Evolutionary conservation across 2,797 vertebrate species (phyloP).

Genomic region (Pterois miles): DNA sequence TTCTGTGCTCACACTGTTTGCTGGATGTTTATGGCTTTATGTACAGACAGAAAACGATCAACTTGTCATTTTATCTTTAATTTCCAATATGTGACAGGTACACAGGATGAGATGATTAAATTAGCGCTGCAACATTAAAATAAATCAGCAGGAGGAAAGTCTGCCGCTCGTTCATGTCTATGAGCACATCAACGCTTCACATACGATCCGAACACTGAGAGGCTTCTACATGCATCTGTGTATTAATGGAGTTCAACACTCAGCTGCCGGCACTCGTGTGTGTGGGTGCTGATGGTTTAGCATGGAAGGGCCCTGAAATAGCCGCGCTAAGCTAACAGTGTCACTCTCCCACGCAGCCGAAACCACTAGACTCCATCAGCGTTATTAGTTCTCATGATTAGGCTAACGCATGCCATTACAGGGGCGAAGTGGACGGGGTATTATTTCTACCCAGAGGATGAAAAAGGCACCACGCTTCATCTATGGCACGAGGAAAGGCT

Average conservation of each 20-base stretch:
- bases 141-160: not conserved
- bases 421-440: not conserved
- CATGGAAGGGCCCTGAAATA: constrained; percentile 54
- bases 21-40: constrained; percentile 7
- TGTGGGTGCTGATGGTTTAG: constrained; percentile 48
- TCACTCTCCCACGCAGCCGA: constrained; percentile 55
- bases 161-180: not conserved
- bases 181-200: not conserved
- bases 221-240: constrained; percentile 1
- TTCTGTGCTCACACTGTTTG: constrained; percentile 38
- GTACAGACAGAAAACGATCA: not conserved
- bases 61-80: not conserved
- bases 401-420: constrained; percentile 26
- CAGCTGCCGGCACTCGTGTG: constrained; percentile 4
- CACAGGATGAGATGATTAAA: not conserved
- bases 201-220: not conserved
- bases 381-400: constrained; percentile 35
- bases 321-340: constrained; percentile 52
- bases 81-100: not conserved
- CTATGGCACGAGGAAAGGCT: not conserved
- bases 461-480: not conserved
- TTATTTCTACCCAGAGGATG: constrained; percentile 3
- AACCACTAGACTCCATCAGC: constrained; percentile 47
- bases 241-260: constrained; percentile 48
- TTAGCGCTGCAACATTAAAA: not conserved